Evolutionary conservation across 2,888 invertebrate species (phyloP).

Genomic region (Sisyra terminalis): DNA sequence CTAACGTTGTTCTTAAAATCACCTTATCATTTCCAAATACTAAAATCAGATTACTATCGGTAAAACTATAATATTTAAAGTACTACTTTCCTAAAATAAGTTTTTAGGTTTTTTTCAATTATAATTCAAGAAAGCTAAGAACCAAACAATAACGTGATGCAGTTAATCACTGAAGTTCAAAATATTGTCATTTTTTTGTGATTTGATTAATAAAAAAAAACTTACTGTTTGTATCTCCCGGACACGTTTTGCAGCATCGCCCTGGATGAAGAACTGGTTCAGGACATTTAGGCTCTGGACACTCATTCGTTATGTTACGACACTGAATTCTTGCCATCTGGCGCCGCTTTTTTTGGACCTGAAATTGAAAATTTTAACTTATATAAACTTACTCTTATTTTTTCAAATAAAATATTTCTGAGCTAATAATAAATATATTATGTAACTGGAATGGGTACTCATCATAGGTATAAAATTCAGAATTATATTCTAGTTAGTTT

Average conservation of each 20-base stretch:
- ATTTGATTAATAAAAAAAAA: neutral
- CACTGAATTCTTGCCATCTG: constrained; percentile 82
- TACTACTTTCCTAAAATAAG: too few relatives aligned
- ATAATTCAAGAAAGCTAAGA: neutral
- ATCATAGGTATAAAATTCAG: too few relatives aligned
- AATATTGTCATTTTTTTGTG: neutral
- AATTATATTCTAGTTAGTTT: too few relatives aligned
- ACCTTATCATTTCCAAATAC: too few relatives aligned
- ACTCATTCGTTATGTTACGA: constrained; percentile 81
- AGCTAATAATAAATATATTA: neutral
- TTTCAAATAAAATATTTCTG: neutral
- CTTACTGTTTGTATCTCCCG: constrained; percentile 59
- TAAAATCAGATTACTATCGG: too few relatives aligned
- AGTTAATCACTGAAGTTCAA: neutral
- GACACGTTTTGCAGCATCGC: constrained; percentile 84
- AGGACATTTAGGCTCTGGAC: constrained; percentile 73
- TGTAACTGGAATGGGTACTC: too few relatives aligned
- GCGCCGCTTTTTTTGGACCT: constrained; percentile 78
- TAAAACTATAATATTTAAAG: too few relatives aligned
- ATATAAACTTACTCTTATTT: too few relatives aligned
- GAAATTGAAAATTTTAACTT: constrained; percentile 19
- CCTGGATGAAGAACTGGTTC: constrained; percentile 72
- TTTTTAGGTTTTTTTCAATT: too few relatives aligned
- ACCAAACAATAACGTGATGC: neutral
- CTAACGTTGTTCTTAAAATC: too few relatives aligned